phyloP scores from a whole-genome alignment of 2,113 vertebrate species.

The Rhineura floridana region DNA sequence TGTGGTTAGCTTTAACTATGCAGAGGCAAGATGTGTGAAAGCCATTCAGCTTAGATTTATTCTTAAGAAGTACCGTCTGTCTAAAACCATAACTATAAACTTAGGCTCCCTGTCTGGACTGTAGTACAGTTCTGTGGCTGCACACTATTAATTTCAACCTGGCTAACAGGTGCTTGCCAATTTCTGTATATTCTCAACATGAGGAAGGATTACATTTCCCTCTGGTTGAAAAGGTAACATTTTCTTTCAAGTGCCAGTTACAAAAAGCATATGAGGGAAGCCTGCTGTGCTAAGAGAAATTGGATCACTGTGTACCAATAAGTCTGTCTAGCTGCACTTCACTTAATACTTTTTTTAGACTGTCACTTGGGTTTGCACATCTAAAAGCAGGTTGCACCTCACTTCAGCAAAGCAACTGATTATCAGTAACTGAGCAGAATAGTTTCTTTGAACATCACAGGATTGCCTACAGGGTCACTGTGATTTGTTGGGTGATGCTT shows the following conservation, averaged over 20 bases:
- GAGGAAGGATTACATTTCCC: conserved; percentile 57
- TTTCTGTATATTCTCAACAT: conserved; percentile 57
- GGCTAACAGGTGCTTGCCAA: conserved; percentile 69
- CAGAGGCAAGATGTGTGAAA: conserved; percentile 65
- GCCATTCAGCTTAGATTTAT: conserved; percentile 63
- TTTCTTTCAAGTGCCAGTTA: conserved; percentile 38
- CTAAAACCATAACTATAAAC: conserved; percentile 68
- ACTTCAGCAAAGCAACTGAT: not conserved
- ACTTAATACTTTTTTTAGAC: not conserved
- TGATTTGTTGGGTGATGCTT: not conserved
- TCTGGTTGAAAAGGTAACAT: conserved; percentile 48
- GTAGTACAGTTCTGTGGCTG: conserved; percentile 52
- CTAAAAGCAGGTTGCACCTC: not conserved
- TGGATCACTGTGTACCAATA: conserved; percentile 33
- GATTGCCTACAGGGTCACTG: not conserved
- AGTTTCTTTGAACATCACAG: not conserved
- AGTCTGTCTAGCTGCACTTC: not conserved
- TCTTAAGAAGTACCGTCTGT: conserved; percentile 60
- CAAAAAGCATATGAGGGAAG: conserved; percentile 37
- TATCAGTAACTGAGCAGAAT: not conserved
- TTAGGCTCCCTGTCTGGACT: conserved; percentile 61
- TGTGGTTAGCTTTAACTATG: conserved; percentile 61
- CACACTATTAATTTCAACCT: conserved; percentile 70
- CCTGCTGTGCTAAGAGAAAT: not conserved
- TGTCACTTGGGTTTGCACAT: not conserved